Evolutionary conservation across 2,888 invertebrate species (phyloP), one percentile per base, ranked within the genome.

Genomic region (Hydropsyche betteni): DNA sequence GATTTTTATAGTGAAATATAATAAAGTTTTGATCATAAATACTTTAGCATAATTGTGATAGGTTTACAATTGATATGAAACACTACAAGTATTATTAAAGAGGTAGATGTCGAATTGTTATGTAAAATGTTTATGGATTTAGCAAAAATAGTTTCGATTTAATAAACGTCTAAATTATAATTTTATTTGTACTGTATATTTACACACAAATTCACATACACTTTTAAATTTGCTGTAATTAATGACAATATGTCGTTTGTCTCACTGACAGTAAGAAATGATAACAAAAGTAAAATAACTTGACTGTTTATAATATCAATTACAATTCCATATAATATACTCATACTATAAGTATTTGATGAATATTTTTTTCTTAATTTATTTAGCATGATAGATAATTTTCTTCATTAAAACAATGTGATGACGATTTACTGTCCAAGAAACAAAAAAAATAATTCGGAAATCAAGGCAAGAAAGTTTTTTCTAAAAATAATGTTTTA

Each of bases 61-160:
- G 34, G 34, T 8, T 64, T 64, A 33, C 34, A 36, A 64, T 64
- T 64, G 64, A 64, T 64, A 64, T 64, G 64, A 64, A 64, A 64
- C n/a, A 34, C 64, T 64, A 64, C 64, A n/a, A 64, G 64, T 64
- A 64, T 64, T 55, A 55, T 69, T 50, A 76, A 69, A 76, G 76
- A 76, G 76, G 76, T 76, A 76, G 76, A 50, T 76, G 44, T 50
- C 70, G 38, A 72, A 58, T 71, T 61, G 61, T 76, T 58, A 69
- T 44, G 64, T 69, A 74, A 69, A 75, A 61, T 52, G 36, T 74
- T 69, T 76, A 76, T 69, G 70, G 74, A 70, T 74, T 74, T 76
- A 76, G 76, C 76, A 76, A 76, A 76, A 76, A 76, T 76, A 76
- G 76, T 70, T 76, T 74, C 33, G 51, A 53, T 74, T 68, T 73